These are phyloP conservation scores for Emydocephalus ijimae DNA, from an alignment of 2,113 vertebrate species.

Conservation along the genomic window DNA sequence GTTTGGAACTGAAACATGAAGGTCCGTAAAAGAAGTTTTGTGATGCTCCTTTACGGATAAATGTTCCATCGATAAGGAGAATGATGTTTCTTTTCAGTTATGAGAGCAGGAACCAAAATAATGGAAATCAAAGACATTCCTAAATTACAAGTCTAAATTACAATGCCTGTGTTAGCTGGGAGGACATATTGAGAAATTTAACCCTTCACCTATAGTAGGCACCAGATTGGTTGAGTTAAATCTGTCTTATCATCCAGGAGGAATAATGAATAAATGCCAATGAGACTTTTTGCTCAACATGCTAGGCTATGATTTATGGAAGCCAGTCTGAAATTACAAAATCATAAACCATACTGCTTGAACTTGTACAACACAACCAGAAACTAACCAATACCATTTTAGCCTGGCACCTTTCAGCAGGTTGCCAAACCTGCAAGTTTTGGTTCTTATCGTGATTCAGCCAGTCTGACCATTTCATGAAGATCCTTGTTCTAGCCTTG, in stretches of 20 bases:
- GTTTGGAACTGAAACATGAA: background rate
- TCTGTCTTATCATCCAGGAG: background rate
- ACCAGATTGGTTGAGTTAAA: background rate
- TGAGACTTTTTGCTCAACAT: background rate
- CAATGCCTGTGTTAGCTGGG: background rate
- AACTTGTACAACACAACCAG: background rate
- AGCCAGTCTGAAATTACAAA: background rate
- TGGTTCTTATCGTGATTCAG: background rate
- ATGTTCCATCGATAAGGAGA: background rate
- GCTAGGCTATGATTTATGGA: background rate
- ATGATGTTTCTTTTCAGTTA: background rate
- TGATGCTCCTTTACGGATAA: background rate
- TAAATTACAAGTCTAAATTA: background rate
- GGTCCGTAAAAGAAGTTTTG: background rate
- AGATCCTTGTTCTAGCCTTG: background rate
- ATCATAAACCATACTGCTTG: background rate
- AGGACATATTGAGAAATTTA: background rate
- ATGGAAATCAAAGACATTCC: background rate
- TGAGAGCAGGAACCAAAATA: background rate
- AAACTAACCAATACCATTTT: background rate
- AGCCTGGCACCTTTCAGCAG: background rate
- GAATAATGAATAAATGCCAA: background rate
- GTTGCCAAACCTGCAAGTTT: background rate
- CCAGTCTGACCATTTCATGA: background rate
- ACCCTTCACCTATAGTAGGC: background rate